Evolutionary conservation across 2,113 vertebrate species (phyloP).

Genomic region (Micronycteris hirsuta): DNA sequence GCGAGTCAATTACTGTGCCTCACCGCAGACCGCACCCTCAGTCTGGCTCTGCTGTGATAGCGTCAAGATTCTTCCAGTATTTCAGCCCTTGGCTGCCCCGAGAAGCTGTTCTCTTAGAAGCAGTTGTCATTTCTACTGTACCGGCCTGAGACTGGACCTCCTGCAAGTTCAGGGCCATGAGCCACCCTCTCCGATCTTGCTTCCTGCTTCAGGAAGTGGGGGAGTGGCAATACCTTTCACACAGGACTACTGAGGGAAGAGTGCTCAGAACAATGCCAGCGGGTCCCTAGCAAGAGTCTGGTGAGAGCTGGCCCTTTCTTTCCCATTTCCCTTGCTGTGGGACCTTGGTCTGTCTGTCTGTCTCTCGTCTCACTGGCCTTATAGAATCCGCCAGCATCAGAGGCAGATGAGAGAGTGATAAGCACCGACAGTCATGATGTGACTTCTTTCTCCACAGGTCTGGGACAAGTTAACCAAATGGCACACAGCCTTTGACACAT

Average conservation of each 20-base stretch:
- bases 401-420: not conserved
- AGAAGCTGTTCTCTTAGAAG: not conserved
- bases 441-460: not conserved
- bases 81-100: slow-evolving; percentile 17
- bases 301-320: not conserved
- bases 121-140: not conserved
- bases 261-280: not conserved
- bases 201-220: not conserved
- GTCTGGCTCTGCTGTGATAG: not conserved
- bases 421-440: not conserved
- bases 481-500: not conserved
- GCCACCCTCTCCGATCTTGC: not conserved
- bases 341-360: not conserved
- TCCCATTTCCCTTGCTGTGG: not conserved
- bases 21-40: not conserved
- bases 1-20: not conserved
- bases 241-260: not conserved
- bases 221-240: not conserved
- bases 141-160: not conserved
- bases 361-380: not conserved
- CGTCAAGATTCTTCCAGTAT: not conserved
- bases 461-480: not conserved
- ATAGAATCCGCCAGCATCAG: not conserved
- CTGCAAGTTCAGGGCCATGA: too few species aligned
- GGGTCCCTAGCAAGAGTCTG: not conserved